These are phyloP conservation scores for Chelon auratus DNA, from an alignment of 2,797 vertebrate genomes.

Conservation along the genomic window DNA sequence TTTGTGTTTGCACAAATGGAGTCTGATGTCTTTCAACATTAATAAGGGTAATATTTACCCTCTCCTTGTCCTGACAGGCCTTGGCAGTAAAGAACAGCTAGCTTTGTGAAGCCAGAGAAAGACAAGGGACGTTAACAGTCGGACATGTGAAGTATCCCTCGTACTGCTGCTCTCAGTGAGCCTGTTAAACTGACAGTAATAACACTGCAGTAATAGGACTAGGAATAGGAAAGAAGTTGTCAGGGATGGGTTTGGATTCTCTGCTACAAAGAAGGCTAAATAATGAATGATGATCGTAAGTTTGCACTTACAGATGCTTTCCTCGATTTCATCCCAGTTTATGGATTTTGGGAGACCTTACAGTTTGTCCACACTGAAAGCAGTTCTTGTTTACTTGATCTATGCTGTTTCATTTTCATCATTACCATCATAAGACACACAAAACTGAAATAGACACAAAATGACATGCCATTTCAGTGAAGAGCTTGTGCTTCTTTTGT, in stretches of 20 bases:
- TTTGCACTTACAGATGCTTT: conserved; percentile 1
- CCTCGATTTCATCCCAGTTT: not conserved
- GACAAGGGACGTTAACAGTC: conserved; percentile 18
- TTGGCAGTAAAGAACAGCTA: conserved; percentile 46
- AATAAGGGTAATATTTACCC: conserved; percentile 71
- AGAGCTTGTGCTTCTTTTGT: no score
- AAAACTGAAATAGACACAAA: not conserved
- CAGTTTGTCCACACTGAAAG: not conserved
- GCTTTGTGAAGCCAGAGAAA: conserved; percentile 42
- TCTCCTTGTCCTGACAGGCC: conserved; percentile 62
- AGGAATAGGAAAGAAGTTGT: conserved; percentile 44
- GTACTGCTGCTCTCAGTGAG: conserved; percentile 18
- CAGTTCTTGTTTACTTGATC: no score
- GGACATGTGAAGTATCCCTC: conserved; percentile 33
- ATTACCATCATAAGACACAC: not conserved
- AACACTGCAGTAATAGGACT: conserved; percentile 14
- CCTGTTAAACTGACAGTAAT: conserved; percentile 41
- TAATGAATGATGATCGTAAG: conserved; percentile 8
- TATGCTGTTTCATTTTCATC: not conserved
- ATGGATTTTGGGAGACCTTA: not conserved
- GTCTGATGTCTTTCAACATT: conserved; percentile 73
- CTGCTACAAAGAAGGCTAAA: conserved; percentile 1
- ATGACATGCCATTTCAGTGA: no score
- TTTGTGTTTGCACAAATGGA: conserved; percentile 77
- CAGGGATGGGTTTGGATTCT: conserved; percentile 15